Percentiles rank a stretch among this genome's conserved stretches.
phyloP scores from a whole-genome alignment of 2,888 invertebrate genomes.

The Brenthis daphne region DNA sequence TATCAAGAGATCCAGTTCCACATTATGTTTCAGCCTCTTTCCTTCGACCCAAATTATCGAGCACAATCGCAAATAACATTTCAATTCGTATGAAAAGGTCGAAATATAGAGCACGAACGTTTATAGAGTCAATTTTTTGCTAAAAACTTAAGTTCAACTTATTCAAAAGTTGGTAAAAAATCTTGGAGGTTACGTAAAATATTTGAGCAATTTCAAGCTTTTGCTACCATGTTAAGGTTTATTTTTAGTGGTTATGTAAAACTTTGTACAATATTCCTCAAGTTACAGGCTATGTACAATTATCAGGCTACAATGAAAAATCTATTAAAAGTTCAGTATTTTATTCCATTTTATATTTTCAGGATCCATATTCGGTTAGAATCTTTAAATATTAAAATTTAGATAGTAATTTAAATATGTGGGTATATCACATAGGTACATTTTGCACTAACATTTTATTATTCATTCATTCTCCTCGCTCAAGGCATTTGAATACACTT shows the following conservation, averaged over 20 bases:
- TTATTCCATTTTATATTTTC: neutral
- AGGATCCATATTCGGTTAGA: neutral
- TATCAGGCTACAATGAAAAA: conserved; percentile 5
- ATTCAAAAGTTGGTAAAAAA: conserved; percentile 4
- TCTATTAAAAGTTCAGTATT: conserved; percentile 10
- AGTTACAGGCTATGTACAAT: conserved; percentile 7
- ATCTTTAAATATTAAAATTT: neutral
- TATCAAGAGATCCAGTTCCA: no score
- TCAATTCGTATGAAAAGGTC: neutral
- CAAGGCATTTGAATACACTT: conserved; percentile 9
- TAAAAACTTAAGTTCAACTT: conserved; percentile 1
- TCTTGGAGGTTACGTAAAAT: neutral
- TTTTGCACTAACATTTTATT: conserved; percentile 1
- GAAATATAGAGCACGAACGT: neutral
- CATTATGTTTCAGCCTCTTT: neutral
- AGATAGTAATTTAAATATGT: neutral
- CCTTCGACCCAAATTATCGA: neutral
- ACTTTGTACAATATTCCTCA: neutral
- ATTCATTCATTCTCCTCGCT: neutral
- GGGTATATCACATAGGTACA: neutral
- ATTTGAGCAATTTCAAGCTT: neutral
- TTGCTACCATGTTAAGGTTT: neutral
- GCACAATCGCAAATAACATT: neutral
- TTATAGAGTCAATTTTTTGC: neutral
- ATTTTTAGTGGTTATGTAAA: neutral